phyloP scores from a whole-genome alignment of 2,113 vertebrate species.

The Dascyllus trimaculatus region DNA sequence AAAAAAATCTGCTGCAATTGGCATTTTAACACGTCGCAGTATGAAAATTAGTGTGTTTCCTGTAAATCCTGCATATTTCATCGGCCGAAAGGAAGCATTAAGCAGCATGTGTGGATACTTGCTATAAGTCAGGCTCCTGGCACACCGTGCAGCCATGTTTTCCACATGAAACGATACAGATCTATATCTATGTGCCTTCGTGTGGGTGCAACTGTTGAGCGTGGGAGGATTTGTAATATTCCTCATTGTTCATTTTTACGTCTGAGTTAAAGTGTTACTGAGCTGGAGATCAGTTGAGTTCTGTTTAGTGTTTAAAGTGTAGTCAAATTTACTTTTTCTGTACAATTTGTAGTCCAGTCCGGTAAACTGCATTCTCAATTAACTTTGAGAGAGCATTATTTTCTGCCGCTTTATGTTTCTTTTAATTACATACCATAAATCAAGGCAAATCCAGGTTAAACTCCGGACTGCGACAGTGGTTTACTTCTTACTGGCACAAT shows the following conservation, averaged over 20 bases:
- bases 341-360: no score
- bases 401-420: no score
- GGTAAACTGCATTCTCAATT: no score
- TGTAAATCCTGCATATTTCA: neutral
- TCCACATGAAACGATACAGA: constrained; percentile 51
- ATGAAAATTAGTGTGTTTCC: neutral
- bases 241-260: neutral
- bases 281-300: neutral
- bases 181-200: constrained; percentile 16
- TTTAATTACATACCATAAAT: no score
- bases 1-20: neutral
- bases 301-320: no score
- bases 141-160: constrained; percentile 41
- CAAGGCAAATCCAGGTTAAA: no score
- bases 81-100: constrained; percentile 17
- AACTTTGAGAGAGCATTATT: no score
- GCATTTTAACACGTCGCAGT: neutral
- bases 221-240: constrained; percentile 23
- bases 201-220: constrained; percentile 27
- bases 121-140: neutral
- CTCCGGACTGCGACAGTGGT: no score
- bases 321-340: no score
- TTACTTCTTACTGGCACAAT: no score
- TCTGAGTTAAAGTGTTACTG: neutral
- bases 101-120: constrained; percentile 32